Percentiles rank a stretch among this genome's conserved stretches.
Conservation (phyloP, 2,113 vertebrate genomes). For the Spizaetus ornatus region DNA sequence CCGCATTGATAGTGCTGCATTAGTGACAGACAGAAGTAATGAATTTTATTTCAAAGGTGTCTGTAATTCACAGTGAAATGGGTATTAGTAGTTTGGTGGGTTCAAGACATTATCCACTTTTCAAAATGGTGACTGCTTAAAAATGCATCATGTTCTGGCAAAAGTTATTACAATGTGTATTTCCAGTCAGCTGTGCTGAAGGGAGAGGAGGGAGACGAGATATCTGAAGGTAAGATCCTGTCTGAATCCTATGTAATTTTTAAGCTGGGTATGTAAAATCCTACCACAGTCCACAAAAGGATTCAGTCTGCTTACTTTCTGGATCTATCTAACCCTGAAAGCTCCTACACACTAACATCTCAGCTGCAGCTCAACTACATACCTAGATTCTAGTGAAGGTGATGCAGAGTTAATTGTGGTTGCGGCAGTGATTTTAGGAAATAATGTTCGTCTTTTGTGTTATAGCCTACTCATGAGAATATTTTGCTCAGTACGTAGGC, state of each 20-base stretch:
- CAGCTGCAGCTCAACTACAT: background rate
- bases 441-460: background rate
- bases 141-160: background rate
- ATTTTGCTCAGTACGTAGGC: background rate
- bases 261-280: background rate
- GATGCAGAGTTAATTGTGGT: background rate
- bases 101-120: background rate
- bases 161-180: background rate
- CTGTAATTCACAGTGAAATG: background rate
- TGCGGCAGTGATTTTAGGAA: background rate
- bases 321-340: background rate
- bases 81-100: background rate
- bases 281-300: background rate
- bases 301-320: background rate
- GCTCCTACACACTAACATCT: background rate
- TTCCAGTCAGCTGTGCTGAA: background rate
- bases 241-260: background rate
- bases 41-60: background rate
- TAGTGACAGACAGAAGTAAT: background rate
- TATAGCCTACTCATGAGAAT: background rate
- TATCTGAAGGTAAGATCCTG: background rate
- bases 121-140: background rate
- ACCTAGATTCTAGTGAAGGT: background rate
- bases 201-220: background rate
- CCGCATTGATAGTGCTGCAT: background rate